Conservation (phyloP, 2,113 vertebrate species). For the Euleptes europaea region DNA sequence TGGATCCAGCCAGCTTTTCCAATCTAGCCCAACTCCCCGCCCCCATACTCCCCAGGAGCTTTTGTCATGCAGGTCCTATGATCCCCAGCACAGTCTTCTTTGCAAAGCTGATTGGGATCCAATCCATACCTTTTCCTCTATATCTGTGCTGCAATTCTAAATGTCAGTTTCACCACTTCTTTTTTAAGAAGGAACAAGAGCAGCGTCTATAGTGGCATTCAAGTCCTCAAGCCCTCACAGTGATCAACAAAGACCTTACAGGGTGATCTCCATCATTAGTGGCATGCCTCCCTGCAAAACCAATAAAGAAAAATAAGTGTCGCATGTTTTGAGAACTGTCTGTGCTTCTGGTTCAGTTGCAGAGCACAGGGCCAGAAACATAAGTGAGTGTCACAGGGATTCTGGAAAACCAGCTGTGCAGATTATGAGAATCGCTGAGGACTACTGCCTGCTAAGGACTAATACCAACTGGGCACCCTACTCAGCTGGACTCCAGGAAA, state of each 20-base stretch:
- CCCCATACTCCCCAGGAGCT: too few relatives aligned
- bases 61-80: too few relatives aligned
- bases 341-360: not conserved
- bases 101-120: too few relatives aligned
- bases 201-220: conserved; percentile 53
- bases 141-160: conserved; percentile 54
- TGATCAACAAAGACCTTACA: conserved; percentile 19
- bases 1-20: too few relatives aligned
- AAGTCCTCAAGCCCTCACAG: conserved; percentile 50
- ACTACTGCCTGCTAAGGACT: not conserved
- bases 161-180: not conserved
- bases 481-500: not conserved
- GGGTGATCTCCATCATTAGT: not conserved
- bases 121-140: conserved; percentile 38
- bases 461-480: not conserved
- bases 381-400: not conserved
- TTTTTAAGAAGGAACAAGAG: conserved; percentile 51
- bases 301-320: not conserved
- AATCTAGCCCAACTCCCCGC: too few relatives aligned
- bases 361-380: not conserved
- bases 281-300: not conserved
- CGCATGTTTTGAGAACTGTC: not conserved
- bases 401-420: not conserved
- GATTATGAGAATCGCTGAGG: not conserved
- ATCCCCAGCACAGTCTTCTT: too few relatives aligned